These are phyloP conservation scores for Cyprinodon diabolis DNA, from an alignment of 2,797 vertebrate genomes.

Conservation along the genomic window DNA sequence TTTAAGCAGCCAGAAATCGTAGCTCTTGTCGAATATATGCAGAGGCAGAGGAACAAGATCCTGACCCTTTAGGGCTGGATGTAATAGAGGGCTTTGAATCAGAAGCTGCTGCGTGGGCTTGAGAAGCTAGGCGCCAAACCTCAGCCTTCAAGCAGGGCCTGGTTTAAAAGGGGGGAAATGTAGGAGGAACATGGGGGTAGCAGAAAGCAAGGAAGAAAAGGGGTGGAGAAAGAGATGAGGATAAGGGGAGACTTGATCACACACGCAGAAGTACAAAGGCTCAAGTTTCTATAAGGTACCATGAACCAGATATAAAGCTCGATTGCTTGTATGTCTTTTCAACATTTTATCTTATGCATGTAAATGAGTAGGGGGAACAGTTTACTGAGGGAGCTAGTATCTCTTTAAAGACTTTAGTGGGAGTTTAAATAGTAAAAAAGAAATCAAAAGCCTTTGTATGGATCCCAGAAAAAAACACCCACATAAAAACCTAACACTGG, in stretches of 20 bases:
- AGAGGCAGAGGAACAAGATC: constrained; percentile 7
- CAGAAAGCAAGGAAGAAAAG: constrained; percentile 20
- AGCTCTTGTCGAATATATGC: not conserved
- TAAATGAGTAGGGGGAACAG: not conserved
- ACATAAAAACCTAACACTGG: not conserved
- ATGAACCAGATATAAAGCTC: constrained; percentile 1
- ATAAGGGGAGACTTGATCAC: constrained; percentile 44
- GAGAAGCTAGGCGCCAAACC: constrained; percentile 57
- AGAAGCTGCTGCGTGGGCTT: constrained; percentile 60
- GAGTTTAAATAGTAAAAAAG: not conserved
- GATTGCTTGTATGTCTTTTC: not conserved
- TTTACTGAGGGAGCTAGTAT: not conserved
- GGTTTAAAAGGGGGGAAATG: constrained; percentile 47
- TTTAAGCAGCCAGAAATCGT: not conserved
- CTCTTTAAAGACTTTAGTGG: not conserved
- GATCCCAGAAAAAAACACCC: not conserved
- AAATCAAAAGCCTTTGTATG: not conserved
- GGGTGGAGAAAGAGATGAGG: constrained; percentile 57
- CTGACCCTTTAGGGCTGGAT: constrained; percentile 43
- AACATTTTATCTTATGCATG: not conserved
- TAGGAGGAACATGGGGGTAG: constrained; percentile 44
- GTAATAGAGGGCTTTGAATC: constrained; percentile 66
- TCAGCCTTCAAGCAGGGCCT: constrained; percentile 56
- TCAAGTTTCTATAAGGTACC: not conserved
- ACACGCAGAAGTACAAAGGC: constrained; percentile 13